Evolutionary conservation across 2,797 vertebrate species (phyloP), one percentile per base, ranked within the genome.

Genomic region (Telmatherina bonti): DNA sequence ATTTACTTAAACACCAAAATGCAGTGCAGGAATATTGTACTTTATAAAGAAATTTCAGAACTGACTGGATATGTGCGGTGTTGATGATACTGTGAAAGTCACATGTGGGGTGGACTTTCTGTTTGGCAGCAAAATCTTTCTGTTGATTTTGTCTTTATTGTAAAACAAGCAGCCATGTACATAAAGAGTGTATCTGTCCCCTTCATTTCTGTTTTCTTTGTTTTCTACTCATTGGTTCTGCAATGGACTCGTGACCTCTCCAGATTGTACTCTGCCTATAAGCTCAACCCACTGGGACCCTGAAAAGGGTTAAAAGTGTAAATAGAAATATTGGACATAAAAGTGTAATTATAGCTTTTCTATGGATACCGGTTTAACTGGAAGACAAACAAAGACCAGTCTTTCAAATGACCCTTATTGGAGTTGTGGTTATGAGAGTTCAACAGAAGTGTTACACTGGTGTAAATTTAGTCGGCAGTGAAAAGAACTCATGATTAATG

Each of bases 401-500:
- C 27, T 54, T 70, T 12, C 18, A 55, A 38, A 57, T 36, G 36
- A 56, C 52, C 59, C 33, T 27, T 73, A 43, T 30, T 72, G 9
- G 30, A 29, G 30, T 66, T 43, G 24, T 51, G 38, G 33, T 67
- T 38, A 53, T 55, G 33, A 27, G 47, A 6, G 27, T n/a, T 68
- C 52, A 66, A 51, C 9, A 26, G 60, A 11, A 45, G 41, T 31
- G 35, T 62, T n/a, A n/a, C n/a, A 38, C 45, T 67, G 20, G 56
- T 62, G 43, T 36, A 26, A 54, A 49, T 63, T 62, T 63, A 36
- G 41, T 51, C 45, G 43, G 52, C 55, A 54, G 56, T 26, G 20
- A 71, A 13, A 57, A 31, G n/a, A 61, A 45, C 33, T 64, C 51
- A 52, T 18, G 18, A 69, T 62, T 29, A 24, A 59, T 59, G 49